Evolutionary conservation across 2,888 invertebrate genomes (phyloP).

Genomic region (Cheilosia grossa): DNA sequence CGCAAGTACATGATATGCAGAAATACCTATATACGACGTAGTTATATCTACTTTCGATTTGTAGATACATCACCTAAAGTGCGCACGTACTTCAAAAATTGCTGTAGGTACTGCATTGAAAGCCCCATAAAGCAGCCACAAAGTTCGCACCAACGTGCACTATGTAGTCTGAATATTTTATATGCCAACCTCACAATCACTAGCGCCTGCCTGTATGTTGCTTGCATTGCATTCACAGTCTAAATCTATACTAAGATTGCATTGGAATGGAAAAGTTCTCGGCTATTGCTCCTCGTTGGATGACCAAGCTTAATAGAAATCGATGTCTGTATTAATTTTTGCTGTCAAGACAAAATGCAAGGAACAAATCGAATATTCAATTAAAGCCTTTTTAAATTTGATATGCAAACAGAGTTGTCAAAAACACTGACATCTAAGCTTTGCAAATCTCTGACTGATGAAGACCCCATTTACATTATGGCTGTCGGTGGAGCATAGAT

Average conservation of each 20-base stretch:
- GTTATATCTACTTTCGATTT: not conserved
- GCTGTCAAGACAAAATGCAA: constrained; percentile 7
- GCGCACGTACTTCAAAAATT: constrained; percentile 2
- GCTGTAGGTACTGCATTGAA: constrained; percentile 4
- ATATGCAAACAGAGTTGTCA: not conserved
- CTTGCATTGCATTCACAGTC: not conserved
- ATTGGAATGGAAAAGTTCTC: not conserved
- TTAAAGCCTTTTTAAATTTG: not conserved
- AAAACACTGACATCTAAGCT: not conserved
- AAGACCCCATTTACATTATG: too few species aligned
- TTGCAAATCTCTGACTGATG: too few species aligned
- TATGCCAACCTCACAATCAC: constrained; percentile 4
- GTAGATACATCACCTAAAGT: constrained; percentile 17
- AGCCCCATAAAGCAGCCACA: not conserved
- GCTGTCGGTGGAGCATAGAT: too few species aligned
- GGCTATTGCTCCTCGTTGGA: not conserved
- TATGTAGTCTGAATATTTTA: constrained; percentile 6
- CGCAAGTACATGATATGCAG: not conserved
- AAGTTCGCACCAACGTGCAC: constrained; percentile 6
- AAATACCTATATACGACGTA: too few species aligned
- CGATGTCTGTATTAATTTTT: constrained; percentile 23
- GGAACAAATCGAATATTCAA: constrained; percentile 11
- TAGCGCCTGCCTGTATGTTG: too few species aligned
- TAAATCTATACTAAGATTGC: not conserved
- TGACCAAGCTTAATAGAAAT: constrained; percentile 3